phyloP scores from a whole-genome alignment of 1,140 invertebrate species.

The Lutraria rhynchaena region DNA sequence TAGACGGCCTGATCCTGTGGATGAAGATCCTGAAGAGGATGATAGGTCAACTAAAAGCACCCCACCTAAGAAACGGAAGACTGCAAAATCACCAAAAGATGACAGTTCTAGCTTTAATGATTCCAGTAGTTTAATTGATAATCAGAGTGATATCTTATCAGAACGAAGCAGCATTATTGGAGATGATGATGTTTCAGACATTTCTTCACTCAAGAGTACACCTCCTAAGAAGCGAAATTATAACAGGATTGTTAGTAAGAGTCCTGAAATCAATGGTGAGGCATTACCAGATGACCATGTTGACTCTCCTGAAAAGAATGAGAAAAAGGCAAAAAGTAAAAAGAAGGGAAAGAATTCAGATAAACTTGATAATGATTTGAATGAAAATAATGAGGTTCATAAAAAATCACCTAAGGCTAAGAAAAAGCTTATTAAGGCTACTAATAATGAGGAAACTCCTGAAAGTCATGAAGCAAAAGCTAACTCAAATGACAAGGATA shows the following conservation, averaged over 20 bases:
- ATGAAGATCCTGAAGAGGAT: conserved; percentile 30
- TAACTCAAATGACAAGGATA: conserved; percentile 20
- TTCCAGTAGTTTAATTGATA: conserved; percentile 53
- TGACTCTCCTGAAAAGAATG: background rate
- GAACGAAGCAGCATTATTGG: conserved; percentile 47
- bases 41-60: conserved; percentile 43
- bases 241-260: conserved; percentile 46
- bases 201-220: conserved; percentile 48
- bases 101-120: conserved; percentile 34
- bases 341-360: conserved; percentile 63
- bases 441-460: conserved; percentile 3
- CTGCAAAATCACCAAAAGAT: conserved; percentile 43
- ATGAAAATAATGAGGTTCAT: background rate
- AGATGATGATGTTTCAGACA: conserved; percentile 54
- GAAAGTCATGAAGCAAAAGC: background rate
- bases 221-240: conserved; percentile 56
- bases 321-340: conserved; percentile 51
- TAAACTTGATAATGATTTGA: conserved; percentile 10
- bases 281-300: background rate
- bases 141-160: conserved; percentile 58
- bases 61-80: conserved; percentile 53
- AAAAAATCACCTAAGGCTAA: conserved; percentile 50
- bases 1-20: conserved; percentile 23
- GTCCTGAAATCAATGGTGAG: conserved; percentile 56
- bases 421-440: conserved; percentile 11